Percentiles rank a stretch among this genome's conserved stretches.
Evolutionary conservation across 2,888 invertebrate genomes (phyloP).

Genomic region (Sphecodes monilicornis): DNA sequence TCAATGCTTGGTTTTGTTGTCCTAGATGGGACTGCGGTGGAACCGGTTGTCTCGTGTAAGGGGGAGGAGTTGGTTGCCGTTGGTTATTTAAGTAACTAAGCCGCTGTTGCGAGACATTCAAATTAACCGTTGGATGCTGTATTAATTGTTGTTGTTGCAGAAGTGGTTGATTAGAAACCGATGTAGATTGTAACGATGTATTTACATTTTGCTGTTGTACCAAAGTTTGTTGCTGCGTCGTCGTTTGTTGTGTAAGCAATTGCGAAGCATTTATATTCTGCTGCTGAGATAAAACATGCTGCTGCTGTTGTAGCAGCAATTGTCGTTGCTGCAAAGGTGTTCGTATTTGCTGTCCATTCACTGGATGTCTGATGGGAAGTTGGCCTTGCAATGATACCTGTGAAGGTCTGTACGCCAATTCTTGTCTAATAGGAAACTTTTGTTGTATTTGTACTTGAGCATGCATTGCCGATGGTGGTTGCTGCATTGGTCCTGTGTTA

Average conservation of each 20-base stretch:
- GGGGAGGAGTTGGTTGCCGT: constrained; percentile 82
- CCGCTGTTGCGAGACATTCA: constrained; percentile 80
- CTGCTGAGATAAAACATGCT: constrained; percentile 71
- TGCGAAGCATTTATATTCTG: constrained; percentile 60
- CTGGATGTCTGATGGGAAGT: constrained; percentile 79
- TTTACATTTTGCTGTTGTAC: constrained; percentile 66
- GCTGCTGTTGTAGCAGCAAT: constrained; percentile 72
- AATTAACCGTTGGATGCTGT: constrained; percentile 69
- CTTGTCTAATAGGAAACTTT: constrained; percentile 81
- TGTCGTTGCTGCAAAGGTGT: constrained; percentile 76
- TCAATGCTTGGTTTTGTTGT: constrained; percentile 78
- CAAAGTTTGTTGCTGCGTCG: constrained; percentile 63
- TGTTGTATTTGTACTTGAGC: constrained; percentile 82
- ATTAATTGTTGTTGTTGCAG: constrained; percentile 70
- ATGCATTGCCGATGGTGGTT: constrained; percentile 71
- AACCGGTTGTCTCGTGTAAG: constrained; percentile 83
- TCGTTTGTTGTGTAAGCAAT: constrained; percentile 64
- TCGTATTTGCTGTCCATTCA: constrained; percentile 81
- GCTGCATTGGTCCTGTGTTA: constrained; percentile 68
- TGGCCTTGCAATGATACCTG: constrained; percentile 75
- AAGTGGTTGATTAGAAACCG: constrained; percentile 65
- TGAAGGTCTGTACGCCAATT: constrained; percentile 77
- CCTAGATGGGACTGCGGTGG: constrained; percentile 70
- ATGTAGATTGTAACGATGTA: constrained; percentile 63
- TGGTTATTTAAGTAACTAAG: constrained; percentile 79